phyloP scores from a whole-genome alignment of 2,797 vertebrate species.

The Arrhamphus sclerolepis region DNA sequence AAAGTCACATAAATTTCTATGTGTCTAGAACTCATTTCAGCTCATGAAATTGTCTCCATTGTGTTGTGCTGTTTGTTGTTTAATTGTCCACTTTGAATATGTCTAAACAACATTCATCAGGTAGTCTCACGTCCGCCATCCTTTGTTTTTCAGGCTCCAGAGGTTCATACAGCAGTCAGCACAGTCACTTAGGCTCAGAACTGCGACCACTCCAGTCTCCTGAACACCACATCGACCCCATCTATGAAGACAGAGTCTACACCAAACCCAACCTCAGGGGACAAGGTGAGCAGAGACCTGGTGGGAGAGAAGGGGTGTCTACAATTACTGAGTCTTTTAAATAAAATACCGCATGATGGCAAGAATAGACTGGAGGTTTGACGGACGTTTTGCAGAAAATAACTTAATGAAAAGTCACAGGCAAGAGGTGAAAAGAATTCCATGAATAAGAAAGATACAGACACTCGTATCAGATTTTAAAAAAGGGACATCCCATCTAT shows the following conservation, averaged over 20 bases:
- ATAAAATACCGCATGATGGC: slow-evolving; percentile 10
- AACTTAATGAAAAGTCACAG: neutral
- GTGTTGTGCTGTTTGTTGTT: neutral
- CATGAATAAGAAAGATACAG: neutral
- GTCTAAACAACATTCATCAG: neutral
- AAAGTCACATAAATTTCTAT: too few relatives aligned
- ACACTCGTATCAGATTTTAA: neutral
- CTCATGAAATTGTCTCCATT: neutral
- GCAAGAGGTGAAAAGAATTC: neutral
- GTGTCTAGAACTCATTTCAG: too few relatives aligned
- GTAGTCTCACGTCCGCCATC: neutral
- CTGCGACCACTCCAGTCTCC: slow-evolving; percentile 96
- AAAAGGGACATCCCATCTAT: neutral
- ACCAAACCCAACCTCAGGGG: slow-evolving; percentile 97
- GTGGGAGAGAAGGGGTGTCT: slow-evolving; percentile 1
- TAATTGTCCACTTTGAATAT: neutral
- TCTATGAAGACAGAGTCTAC: slow-evolving; percentile 98
- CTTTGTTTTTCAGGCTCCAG: slow-evolving; percentile 85
- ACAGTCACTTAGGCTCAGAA: slow-evolving; percentile 94
- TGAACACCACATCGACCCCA: slow-evolving; percentile 98
- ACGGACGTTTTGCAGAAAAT: neutral
- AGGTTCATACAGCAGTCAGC: slow-evolving; percentile 96
- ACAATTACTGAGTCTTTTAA: slow-evolving; percentile 9
- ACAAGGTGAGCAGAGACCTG: slow-evolving; percentile 84
- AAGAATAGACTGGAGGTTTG: neutral